Base-by-base conservation (phyloP, 2,888 invertebrate genomes). In the Dasypogon diadema region DNA sequence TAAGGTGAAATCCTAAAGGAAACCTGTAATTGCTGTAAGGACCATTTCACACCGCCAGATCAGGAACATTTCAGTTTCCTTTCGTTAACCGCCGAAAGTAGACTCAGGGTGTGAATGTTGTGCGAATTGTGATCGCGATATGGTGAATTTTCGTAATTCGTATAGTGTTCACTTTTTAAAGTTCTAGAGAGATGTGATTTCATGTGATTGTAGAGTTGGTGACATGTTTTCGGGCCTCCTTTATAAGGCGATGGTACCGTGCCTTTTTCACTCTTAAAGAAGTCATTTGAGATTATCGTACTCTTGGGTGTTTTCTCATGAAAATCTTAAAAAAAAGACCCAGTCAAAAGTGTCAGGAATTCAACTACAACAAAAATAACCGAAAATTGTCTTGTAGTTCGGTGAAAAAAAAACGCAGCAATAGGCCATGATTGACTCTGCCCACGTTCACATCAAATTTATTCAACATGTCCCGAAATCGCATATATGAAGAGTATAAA, bases 41-140 rank as follows among this genome's bases (percentile, higher is more conserved):
- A 58, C 30, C 58, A 46, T 30, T 58, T 46, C 30, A 14, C 48
- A 46, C n/a, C 16, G 26, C 48, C 16, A 42, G 16, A 24, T 26
- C 22, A 48, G 48, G 24, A 46, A 24, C 26, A 26, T 74, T 46
- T 74, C 48, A 74, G 74, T 74, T 46, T 60, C 58, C 74, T 74
- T 74, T 74, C 74, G 58, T n/a, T 24, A 21, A 14, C 30, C 18
- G 18, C 22, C 46, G 60, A 60, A 48, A 60, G 58, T 18, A 58
- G 73, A 24, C 24, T 21, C n/a, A 5, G 10, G 22, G 22, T n/a
- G n/a, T 48, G 2, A 12, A 14, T 21, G 51, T 21, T 8, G 12
- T 51, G 3, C 16, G 18, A 51, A n/a, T 51, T 16, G 51, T 51
- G 16, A 12, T 42, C n/a, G 42, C n/a, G 42, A 12, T 42, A n/a